phyloP scores from a whole-genome alignment of 2,113 vertebrate species.

The Centropus bengalensis region DNA sequence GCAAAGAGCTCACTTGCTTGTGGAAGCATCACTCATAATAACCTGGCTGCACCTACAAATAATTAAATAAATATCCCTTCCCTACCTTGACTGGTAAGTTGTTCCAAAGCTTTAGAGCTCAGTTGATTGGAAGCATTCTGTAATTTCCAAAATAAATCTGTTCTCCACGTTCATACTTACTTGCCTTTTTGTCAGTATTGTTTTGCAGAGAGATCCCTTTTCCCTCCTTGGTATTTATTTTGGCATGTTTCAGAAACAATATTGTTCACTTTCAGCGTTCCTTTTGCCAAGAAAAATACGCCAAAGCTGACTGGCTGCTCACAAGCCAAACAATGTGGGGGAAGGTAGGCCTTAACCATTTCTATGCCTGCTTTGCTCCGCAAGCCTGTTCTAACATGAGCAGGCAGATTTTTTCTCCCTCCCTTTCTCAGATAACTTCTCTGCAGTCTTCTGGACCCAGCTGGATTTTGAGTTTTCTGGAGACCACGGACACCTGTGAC shows the following conservation, averaged over 20 bases:
- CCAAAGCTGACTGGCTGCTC: not conserved
- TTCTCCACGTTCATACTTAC: not conserved
- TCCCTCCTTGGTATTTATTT: conserved; percentile 21
- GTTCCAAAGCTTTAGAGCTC: not conserved
- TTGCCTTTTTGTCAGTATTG: not conserved
- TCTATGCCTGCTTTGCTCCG: not conserved
- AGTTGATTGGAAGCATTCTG: not conserved
- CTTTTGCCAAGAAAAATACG: conserved; percentile 40
- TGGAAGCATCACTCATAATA: not conserved
- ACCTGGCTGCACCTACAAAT: not conserved
- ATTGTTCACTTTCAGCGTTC: conserved; percentile 17
- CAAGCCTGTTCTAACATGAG: not conserved
- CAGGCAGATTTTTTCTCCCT: not conserved
- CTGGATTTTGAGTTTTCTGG: not conserved
- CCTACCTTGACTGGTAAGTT: not conserved
- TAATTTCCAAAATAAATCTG: conserved; percentile 5
- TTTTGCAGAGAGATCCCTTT: conserved; percentile 24
- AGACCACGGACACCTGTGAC: too few relatives aligned
- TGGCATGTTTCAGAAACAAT: conserved; percentile 10
- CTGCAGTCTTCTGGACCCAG: not conserved
- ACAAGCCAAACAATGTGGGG: not conserved
- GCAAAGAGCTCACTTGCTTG: not conserved
- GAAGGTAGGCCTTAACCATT: not conserved
- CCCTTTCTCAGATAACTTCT: not conserved
- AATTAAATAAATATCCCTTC: not conserved